phyloP scores from a whole-genome alignment of 2,113 vertebrate genomes.

The Pseudorectes ferrugineus region DNA sequence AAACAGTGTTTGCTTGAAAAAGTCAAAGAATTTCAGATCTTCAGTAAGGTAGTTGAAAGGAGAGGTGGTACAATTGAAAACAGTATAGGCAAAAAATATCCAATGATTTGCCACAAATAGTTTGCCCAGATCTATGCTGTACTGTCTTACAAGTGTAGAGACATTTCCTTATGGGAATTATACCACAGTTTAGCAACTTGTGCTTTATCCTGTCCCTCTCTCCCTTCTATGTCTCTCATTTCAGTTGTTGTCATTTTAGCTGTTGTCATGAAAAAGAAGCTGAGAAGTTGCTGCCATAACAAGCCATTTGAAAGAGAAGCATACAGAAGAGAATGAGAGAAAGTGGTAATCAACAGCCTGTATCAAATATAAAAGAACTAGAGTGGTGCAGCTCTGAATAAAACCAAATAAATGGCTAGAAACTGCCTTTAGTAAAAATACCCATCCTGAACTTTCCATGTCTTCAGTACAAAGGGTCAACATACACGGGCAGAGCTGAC shows the following conservation, averaged over 20 bases:
- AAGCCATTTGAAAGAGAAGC: background rate
- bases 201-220: background rate
- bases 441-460: background rate
- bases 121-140: background rate
- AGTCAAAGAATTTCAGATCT: background rate
- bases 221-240: background rate
- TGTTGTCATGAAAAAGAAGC: background rate
- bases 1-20: background rate
- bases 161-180: background rate
- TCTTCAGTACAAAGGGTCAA: constrained; percentile 5
- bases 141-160: background rate
- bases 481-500: background rate
- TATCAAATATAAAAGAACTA: background rate
- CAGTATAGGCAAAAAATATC: background rate
- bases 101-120: background rate
- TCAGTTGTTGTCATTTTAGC: background rate
- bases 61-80: background rate
- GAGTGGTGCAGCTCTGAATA: background rate
- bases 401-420: background rate
- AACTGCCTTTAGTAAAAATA: background rate
- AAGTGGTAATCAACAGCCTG: background rate
- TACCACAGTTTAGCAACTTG: background rate
- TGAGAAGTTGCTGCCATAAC: background rate
- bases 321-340: background rate
- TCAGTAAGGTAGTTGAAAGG: background rate